Conservation (phyloP, 2,113 vertebrate genomes). For the Notiomystis cincta region DNA sequence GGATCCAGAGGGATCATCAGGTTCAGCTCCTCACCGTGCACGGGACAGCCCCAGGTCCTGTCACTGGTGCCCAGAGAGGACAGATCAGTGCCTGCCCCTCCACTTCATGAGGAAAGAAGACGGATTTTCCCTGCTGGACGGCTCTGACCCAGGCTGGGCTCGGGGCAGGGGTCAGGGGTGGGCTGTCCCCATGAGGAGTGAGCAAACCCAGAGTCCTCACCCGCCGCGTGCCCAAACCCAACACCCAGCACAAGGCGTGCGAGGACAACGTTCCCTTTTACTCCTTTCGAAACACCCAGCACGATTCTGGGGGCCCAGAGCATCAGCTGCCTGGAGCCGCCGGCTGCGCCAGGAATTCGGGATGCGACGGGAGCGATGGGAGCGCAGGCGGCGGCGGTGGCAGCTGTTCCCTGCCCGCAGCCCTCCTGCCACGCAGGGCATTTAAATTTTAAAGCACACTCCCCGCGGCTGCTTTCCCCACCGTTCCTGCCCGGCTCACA, state of each 20-base stretch:
- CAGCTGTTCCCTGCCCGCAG: neutral
- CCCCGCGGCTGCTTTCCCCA: slow-evolving; percentile 61
- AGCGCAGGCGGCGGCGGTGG: neutral
- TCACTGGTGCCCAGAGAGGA: neutral
- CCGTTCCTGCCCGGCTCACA: neutral
- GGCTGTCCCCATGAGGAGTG: neutral
- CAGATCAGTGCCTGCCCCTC: neutral
- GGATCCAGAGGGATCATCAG: neutral
- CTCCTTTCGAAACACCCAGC: neutral
- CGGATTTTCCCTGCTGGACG: neutral
- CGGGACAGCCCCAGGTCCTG: neutral
- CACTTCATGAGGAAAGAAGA: neutral
- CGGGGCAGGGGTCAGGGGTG: rapidly evolving
- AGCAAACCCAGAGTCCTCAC: neutral
- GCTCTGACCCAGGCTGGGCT: rapidly evolving
- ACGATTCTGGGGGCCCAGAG: neutral
- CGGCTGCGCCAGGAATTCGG: neutral
- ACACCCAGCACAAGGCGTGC: neutral
- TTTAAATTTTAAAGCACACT: slow-evolving; percentile 80
- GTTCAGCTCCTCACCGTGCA: neutral
- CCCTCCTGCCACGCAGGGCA: slow-evolving; percentile 38
- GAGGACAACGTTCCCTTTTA: neutral
- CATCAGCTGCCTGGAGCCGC: neutral
- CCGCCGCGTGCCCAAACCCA: rapidly evolving
- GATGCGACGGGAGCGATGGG: neutral